Conservation (phyloP, 2,888 invertebrate genomes). For the Melitaea athalia region DNA sequence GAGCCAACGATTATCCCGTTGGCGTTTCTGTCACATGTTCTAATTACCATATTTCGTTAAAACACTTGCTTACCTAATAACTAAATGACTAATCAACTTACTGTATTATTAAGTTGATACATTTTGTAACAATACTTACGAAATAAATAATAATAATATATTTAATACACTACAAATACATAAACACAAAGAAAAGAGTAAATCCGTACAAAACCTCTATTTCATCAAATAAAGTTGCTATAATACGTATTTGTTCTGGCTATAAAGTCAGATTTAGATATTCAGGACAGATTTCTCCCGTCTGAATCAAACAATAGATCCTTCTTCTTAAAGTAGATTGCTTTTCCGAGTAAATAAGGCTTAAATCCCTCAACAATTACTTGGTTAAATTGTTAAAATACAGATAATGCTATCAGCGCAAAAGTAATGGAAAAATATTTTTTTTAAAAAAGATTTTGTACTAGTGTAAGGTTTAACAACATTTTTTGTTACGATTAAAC, state of each 20-base stretch:
- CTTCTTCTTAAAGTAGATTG: not conserved
- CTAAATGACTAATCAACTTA: too few species aligned
- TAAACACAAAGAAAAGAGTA: not conserved
- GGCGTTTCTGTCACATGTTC: too few species aligned
- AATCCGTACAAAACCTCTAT: not conserved
- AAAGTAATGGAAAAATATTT: not conserved
- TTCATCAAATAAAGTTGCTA: not conserved
- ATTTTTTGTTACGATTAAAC: too few species aligned
- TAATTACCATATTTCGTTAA: too few species aligned
- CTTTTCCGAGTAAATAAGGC: not conserved
- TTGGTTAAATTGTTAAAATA: not conserved
- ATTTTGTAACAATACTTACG: too few species aligned
- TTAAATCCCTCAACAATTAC: not conserved
- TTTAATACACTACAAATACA: too few species aligned
- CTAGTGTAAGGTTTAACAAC: too few species aligned
- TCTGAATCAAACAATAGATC: not conserved
- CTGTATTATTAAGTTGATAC: too few species aligned
- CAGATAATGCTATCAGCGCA: not conserved
- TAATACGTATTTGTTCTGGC: not conserved
- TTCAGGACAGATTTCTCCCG: not conserved
- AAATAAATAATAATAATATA: too few species aligned
- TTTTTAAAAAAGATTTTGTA: not conserved
- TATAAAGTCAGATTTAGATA: conserved; percentile 2
- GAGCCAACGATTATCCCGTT: too few species aligned
- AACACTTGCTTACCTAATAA: too few species aligned